Evolutionary conservation across 2,797 vertebrate genomes (phyloP).

Genomic region (Diplodus sargus): DNA sequence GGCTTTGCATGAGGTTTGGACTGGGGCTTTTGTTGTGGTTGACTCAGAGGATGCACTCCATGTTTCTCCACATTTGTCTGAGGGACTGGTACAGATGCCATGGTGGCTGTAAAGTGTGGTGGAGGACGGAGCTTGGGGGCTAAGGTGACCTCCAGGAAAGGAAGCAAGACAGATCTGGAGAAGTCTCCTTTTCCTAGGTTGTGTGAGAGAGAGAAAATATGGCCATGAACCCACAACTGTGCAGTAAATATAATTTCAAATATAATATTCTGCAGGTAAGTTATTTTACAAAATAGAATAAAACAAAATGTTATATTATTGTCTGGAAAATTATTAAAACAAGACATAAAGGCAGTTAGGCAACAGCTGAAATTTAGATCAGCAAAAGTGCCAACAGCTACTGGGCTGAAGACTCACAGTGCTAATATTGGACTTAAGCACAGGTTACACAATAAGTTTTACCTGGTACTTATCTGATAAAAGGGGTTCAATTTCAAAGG

Average conservation of each 20-base stretch:
- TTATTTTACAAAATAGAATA: conserved; percentile 27
- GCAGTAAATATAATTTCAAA: conserved; percentile 44
- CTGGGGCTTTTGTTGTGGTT: conserved; percentile 22
- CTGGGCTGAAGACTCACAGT: conserved; percentile 36
- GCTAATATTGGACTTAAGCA: conserved; percentile 40
- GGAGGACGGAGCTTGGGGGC: conserved; percentile 40
- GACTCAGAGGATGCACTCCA: conserved; percentile 21
- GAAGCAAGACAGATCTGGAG: conserved; percentile 67
- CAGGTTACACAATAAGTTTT: conserved; percentile 50
- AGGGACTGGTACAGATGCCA: conserved; percentile 26
- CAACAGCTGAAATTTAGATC: conserved; percentile 45
- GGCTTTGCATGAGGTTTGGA: conserved; percentile 13
- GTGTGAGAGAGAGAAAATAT: conserved; percentile 73
- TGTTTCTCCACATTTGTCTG: conserved; percentile 53
- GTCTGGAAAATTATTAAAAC: conserved; percentile 43
- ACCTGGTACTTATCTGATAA: conserved; percentile 46
- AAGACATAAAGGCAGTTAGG: conserved; percentile 27
- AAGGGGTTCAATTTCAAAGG: conserved; percentile 67
- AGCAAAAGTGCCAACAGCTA: conserved; percentile 22
- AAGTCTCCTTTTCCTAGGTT: conserved; percentile 74
- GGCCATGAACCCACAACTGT: conserved; percentile 63
- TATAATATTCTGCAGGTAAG: conserved; percentile 22
- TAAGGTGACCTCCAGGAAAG: conserved; percentile 50
- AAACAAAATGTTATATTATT: conserved; percentile 20
- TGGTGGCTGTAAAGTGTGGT: conserved; percentile 51